Conservation (phyloP, 2,888 invertebrate species). For the Daptonema setosum region DNA sequence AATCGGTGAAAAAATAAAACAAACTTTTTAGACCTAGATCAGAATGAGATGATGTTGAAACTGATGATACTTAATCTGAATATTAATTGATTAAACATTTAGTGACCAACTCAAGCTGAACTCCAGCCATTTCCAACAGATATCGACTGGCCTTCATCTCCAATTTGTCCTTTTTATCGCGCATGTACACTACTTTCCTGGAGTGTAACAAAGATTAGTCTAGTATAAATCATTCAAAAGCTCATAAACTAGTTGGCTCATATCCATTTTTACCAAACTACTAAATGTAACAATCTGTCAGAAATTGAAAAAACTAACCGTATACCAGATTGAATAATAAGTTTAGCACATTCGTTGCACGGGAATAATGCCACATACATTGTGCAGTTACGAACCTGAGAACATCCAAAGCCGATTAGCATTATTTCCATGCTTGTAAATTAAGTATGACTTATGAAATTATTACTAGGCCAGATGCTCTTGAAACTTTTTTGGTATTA, state of each 20-base stretch:
- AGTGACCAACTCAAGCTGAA: background rate
- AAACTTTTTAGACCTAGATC: too few relatives aligned
- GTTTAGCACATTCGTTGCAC: constrained; percentile 89
- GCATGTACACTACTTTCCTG: constrained; percentile 39
- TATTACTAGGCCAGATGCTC: background rate
- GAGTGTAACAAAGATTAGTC: too few relatives aligned
- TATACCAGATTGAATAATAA: constrained; percentile 81
- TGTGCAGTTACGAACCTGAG: constrained; percentile 49
- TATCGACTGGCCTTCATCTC: constrained; percentile 50
- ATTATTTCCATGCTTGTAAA: too few relatives aligned
- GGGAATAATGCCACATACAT: constrained; percentile 79
- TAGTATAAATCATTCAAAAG: background rate
- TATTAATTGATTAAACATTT: background rate
- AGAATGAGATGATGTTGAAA: too few relatives aligned
- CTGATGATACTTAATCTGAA: background rate
- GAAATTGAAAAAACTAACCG: too few relatives aligned
- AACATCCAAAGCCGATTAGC: too few relatives aligned
- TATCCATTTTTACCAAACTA: background rate
- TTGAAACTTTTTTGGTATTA: background rate
- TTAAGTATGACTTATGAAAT: too few relatives aligned
- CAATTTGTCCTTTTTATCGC: constrained; percentile 51
- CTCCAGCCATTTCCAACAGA: constrained; percentile 54
- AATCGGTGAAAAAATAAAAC: too few relatives aligned
- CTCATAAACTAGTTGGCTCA: background rate
- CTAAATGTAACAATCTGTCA: background rate